Percentiles rank a stretch among this genome's conserved stretches.
Evolutionary conservation across 2,797 vertebrate genomes (phyloP).

Genomic region (Adelosebastes latens): DNA sequence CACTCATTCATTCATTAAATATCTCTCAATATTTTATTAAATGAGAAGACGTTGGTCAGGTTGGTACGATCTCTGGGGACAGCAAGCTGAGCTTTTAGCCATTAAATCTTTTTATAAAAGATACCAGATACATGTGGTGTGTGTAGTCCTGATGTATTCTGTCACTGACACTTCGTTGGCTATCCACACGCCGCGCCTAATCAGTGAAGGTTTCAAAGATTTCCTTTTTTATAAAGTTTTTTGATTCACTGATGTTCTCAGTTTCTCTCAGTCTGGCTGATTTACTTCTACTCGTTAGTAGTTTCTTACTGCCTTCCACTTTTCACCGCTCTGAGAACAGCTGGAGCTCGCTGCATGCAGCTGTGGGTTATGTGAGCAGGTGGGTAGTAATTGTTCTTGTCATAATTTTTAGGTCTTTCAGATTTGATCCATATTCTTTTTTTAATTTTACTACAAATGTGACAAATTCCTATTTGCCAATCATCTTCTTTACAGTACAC

Average conservation of each 20-base stretch:
- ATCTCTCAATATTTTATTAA: background rate
- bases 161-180: background rate
- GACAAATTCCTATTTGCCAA: background rate
- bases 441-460: background rate
- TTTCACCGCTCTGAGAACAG: slow-evolving; percentile 27
- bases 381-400: slow-evolving; percentile 19
- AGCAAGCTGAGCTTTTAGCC: background rate
- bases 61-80: background rate
- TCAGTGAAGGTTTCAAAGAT: background rate
- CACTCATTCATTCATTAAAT: background rate
- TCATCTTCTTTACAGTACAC: background rate
- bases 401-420: slow-evolving; percentile 11
- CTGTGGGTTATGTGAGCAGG: slow-evolving; percentile 13
- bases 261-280: background rate
- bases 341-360: slow-evolving; percentile 33
- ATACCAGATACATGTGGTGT: background rate
- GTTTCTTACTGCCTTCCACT: background rate
- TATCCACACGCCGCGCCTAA: background rate
- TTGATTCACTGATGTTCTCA: background rate
- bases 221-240: background rate
- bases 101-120: no score
- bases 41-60: background rate
- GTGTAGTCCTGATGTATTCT: background rate
- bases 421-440: slow-evolving; percentile 19
- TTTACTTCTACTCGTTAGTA: slow-evolving; percentile 4